A percentile compares a stretch with the other conserved stretches of the same genome.
Evolutionary conservation across 2,113 vertebrate genomes (phyloP).

Genomic region (Otocyon megalotis): DNA sequence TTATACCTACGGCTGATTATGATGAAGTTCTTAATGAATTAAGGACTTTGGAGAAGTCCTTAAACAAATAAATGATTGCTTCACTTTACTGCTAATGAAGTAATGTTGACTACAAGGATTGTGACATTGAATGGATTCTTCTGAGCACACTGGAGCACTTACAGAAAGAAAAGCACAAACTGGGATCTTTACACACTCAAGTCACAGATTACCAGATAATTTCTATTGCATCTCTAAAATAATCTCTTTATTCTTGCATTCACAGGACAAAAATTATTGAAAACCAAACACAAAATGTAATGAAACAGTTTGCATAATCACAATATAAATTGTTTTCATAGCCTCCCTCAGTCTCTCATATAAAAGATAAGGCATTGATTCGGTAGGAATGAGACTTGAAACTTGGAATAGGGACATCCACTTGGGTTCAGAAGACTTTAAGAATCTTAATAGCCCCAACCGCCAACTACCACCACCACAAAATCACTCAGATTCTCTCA

Average conservation of each 20-base stretch:
- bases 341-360: background rate
- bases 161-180: constrained; percentile 26
- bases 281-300: constrained; percentile 3
- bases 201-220: background rate
- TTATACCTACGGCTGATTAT: background rate
- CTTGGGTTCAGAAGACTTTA: background rate
- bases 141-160: background rate
- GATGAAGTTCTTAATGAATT: constrained; percentile 25
- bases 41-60: background rate
- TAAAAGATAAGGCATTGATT: background rate
- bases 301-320: background rate
- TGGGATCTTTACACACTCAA: background rate
- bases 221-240: background rate
- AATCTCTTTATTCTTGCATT: background rate
- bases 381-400: background rate
- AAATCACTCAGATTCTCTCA: background rate
- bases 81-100: constrained; percentile 9
- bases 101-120: background rate
- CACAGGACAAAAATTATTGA: background rate
- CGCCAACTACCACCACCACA: background rate
- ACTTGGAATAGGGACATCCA: background rate
- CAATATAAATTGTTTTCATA: background rate
- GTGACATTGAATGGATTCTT: background rate
- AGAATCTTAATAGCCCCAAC: background rate
- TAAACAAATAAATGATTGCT: constrained; percentile 9